Evolutionary conservation across 1,140 invertebrate species (phyloP), one percentile per base, ranked within the genome.

Genomic region (Bilobella aurantiaca): DNA sequence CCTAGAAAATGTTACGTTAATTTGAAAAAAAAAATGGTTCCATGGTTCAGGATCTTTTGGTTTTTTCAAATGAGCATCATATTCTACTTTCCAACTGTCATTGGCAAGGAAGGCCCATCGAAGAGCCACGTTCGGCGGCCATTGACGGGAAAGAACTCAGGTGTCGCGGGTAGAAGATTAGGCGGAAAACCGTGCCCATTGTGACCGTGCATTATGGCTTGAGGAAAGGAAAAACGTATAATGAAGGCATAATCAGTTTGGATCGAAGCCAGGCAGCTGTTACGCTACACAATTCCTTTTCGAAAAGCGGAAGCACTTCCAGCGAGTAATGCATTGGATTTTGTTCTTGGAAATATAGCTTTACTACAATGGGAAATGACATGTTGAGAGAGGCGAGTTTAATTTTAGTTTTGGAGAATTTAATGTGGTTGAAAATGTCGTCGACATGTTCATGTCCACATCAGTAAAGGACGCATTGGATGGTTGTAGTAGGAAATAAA

Each of bases 291-390:
- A 12, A 12, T 42, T 42, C 8, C 37, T 42, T n/a, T n/a, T n/a
- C n/a, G 37, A 12, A 23, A 53, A 53, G 21, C 49, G 49, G 49
- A 53, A 53, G 49, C 49, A 14, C 12, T 23, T 23, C 49, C n/a
- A n/a, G n/a, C n/a, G n/a, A n/a, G n/a, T n/a, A n/a, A n/a, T 53
- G 49, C 49, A 18, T 53, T 53, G 49, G 23, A 53, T 53, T 53
- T 53, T 53, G n/a, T n/a, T n/a, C n/a, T n/a, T n/a, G n/a, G n/a
- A n/a, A n/a, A n/a, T n/a, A n/a, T n/a, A n/a, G n/a, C n/a, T n/a
- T n/a, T n/a, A 42, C 34, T 42, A 18, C 18, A 42, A 18, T 8
- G 34, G 18, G 34, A 18, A 42, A 18, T 42, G 34, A n/a, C n/a
- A n/a, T n/a, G n/a, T n/a, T n/a, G n/a, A n/a, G n/a, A 42, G 34